Evolutionary conservation across 2,797 vertebrate genomes (phyloP).

Genomic region (Triplophysa yarkandensis): DNA sequence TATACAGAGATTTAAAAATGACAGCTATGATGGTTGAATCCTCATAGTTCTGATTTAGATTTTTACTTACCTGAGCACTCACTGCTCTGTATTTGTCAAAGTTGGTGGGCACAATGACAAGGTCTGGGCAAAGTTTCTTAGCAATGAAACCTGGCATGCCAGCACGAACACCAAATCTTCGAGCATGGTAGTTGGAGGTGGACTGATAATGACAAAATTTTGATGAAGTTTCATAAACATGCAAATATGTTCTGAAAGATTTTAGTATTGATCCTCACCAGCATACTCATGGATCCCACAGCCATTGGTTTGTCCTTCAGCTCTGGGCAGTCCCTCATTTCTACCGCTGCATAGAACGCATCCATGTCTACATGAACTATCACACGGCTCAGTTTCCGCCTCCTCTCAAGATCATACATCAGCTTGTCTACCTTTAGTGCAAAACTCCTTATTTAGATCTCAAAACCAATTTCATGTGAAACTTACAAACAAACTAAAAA

Average conservation of each 20-base stretch:
- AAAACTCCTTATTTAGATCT: not conserved
- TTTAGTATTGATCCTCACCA: slow-evolving; percentile 74
- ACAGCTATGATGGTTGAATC: not conserved
- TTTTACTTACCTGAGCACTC: slow-evolving; percentile 76
- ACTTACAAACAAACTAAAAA: no score
- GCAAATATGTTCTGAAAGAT: not conserved
- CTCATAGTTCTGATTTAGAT: not conserved
- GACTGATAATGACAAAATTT: slow-evolving; percentile 72
- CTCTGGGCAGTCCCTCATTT: slow-evolving; percentile 92
- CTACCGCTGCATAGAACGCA: slow-evolving; percentile 97
- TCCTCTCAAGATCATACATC: slow-evolving; percentile 77
- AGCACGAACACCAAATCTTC: slow-evolving; percentile 94
- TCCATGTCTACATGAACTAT: slow-evolving; percentile 99
- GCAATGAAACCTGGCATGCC: slow-evolving; percentile 99
- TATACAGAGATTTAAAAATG: not conserved
- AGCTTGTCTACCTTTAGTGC: slow-evolving; percentile 81
- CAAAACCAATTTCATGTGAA: not conserved
- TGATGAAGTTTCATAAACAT: not conserved
- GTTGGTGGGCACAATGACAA: slow-evolving; percentile 83
- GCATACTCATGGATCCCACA: slow-evolving; percentile 93
- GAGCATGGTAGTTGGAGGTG: slow-evolving; percentile 95
- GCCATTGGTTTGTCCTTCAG: slow-evolving; percentile 93
- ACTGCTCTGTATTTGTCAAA: slow-evolving; percentile 8
- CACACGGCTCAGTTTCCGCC: slow-evolving; percentile 81
- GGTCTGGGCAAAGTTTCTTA: slow-evolving; percentile 90